Percentiles rank a stretch among this genome's conserved stretches.
Evolutionary conservation across 1,140 invertebrate genomes (phyloP).

Genomic region (Popillia japonica): DNA sequence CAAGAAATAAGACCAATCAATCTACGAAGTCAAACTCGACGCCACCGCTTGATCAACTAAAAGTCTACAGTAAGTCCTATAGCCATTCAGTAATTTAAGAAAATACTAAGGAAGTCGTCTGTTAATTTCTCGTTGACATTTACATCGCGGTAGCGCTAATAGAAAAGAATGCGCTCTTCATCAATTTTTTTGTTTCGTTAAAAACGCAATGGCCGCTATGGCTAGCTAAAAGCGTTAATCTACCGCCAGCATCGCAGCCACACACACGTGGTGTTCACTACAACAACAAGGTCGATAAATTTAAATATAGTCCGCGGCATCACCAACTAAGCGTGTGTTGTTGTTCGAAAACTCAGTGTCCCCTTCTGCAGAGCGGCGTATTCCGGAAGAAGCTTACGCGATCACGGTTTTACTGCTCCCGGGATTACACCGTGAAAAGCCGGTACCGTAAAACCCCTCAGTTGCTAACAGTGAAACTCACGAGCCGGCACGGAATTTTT

Average conservation of each 20-base stretch:
- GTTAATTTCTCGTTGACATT: slow-evolving; percentile 18
- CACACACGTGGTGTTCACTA: neutral
- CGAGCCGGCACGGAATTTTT: neutral
- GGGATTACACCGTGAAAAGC: slow-evolving; percentile 28
- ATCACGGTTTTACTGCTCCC: slow-evolving; percentile 27
- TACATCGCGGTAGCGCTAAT: neutral
- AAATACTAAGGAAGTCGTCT: neutral
- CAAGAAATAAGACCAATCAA: slow-evolving; percentile 57
- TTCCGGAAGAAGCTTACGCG: slow-evolving; percentile 28
- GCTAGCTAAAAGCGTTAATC: slow-evolving; percentile 9
- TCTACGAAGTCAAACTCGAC: slow-evolving; percentile 52
- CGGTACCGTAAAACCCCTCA: slow-evolving; percentile 30
- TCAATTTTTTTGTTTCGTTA: neutral
- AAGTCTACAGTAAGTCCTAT: slow-evolving; percentile 60
- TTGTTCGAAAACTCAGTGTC: neutral
- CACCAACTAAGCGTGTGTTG: neutral
- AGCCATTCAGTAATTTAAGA: neutral
- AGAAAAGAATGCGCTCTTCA: slow-evolving; percentile 12
- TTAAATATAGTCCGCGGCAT: slow-evolving; percentile 10
- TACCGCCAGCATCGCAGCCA: neutral
- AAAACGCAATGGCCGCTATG: neutral
- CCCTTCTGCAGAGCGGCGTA: neutral
- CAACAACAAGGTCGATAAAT: slow-evolving; percentile 21
- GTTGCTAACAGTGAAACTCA: slow-evolving; percentile 25
- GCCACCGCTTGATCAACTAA: slow-evolving; percentile 59